Percentiles rank a stretch among this genome's conserved stretches.
These are phyloP conservation scores for Lutjanus erythropterus DNA, from an alignment of 2,113 vertebrate genomes.

Conservation along the genomic window DNA sequence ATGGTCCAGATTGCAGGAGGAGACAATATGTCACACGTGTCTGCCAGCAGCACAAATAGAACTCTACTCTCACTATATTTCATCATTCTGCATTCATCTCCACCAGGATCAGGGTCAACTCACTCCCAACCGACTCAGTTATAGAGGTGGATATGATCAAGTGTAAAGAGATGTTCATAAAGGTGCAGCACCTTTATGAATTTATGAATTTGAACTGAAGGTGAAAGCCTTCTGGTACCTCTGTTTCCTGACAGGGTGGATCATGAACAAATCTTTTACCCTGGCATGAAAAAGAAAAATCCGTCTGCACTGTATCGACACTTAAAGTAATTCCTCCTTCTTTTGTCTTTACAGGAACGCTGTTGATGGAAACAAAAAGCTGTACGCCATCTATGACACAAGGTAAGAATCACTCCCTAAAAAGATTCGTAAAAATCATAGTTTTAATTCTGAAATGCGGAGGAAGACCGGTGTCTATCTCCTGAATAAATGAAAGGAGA, in stretches of 20 bases:
- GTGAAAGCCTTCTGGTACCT: conserved; percentile 2
- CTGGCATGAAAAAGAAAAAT: neutral
- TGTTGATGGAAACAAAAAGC: conserved; percentile 92
- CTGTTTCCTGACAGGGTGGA: neutral
- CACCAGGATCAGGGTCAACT: neutral
- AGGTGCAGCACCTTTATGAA: neutral
- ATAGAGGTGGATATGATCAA: neutral
- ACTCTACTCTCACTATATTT: neutral
- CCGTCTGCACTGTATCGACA: neutral
- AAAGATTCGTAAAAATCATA: neutral
- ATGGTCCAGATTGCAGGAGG: conserved; percentile 41
- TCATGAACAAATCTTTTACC: neutral
- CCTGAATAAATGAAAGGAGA: conserved; percentile 42
- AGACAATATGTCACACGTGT: conserved; percentile 14
- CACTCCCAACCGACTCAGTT: neutral
- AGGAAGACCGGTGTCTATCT: conserved; percentile 8
- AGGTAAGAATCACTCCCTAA: conserved; percentile 85
- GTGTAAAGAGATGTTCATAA: conserved; percentile 8
- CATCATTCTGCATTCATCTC: conserved; percentile 9
- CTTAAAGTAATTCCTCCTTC: conserved; percentile 20
- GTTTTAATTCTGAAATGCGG: conserved; percentile 7
- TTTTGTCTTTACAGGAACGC: conserved; percentile 90
- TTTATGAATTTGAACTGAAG: neutral
- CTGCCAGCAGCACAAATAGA: conserved; percentile 14
- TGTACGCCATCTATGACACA: conserved; percentile 94